Conservation (phyloP, 2,113 vertebrate genomes). For the Naja naja region DNA sequence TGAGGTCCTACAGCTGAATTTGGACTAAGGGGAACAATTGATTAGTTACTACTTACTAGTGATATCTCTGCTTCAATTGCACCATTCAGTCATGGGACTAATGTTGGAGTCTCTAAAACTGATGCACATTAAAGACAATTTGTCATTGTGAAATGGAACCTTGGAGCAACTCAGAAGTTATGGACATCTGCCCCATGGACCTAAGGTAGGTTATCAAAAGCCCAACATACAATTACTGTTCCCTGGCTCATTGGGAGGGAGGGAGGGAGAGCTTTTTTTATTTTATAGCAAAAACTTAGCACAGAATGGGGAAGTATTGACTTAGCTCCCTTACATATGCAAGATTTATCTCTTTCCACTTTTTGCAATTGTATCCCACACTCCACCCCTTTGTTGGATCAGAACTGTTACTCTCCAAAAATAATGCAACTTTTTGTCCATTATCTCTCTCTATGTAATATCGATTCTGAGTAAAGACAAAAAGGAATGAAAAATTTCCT, state of each 20-base stretch:
- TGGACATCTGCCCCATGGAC: background rate
- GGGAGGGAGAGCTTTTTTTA: background rate
- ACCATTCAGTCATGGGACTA: background rate
- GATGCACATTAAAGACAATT: background rate
- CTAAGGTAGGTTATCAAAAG: background rate
- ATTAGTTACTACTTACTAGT: background rate
- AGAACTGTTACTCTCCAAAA: background rate
- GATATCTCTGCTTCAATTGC: background rate
- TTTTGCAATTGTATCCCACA: background rate
- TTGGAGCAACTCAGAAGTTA: background rate
- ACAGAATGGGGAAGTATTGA: no score
- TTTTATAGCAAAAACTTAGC: no score
- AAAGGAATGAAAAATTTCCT: constrained; percentile 9
- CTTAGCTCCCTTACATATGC: background rate
- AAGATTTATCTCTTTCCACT: background rate
- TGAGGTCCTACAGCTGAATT: background rate
- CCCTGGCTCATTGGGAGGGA: no score
- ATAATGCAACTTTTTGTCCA: constrained; percentile 16
- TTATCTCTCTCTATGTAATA: constrained; percentile 5
- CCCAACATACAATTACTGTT: no score
- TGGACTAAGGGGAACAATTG: background rate
- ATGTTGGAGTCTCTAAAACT: background rate
- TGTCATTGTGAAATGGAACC: background rate
- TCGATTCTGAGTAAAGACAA: constrained; percentile 1
- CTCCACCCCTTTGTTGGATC: background rate